Conservation (phyloP, 2,888 invertebrate species). For the Gasteruption jaculator region DNA sequence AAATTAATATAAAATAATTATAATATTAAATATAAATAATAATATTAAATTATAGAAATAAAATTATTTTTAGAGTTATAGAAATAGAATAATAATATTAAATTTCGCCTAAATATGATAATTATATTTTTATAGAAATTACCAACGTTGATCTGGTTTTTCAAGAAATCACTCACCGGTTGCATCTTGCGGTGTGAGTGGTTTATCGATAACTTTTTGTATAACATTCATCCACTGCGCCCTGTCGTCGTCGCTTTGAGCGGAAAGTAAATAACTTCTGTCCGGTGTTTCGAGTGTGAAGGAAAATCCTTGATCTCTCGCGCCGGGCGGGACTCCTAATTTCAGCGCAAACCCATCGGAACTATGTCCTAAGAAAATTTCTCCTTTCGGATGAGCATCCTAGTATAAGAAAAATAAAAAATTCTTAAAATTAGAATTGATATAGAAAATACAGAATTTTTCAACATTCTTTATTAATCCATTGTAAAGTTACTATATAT, state of each 20-base stretch:
- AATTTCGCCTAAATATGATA: not conserved
- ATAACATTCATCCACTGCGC: constrained; percentile 77
- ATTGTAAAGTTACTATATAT: not conserved
- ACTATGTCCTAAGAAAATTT: constrained; percentile 79
- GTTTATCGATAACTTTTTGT: constrained; percentile 69
- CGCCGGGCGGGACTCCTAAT: constrained; percentile 63
- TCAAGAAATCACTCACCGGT: constrained; percentile 58
- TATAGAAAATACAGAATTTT: too few relatives aligned
- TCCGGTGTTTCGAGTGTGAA: constrained; percentile 82
- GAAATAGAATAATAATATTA: not conserved
- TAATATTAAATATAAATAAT: constrained; percentile 2
- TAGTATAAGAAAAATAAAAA: constrained; percentile 28
- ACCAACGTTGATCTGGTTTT: not conserved
- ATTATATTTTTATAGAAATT: not conserved
- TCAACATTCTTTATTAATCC: too few relatives aligned
- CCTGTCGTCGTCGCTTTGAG: constrained; percentile 71
- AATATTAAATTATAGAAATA: not conserved
- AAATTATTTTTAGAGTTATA: constrained; percentile 3
- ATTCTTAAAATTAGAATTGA: constrained; percentile 7
- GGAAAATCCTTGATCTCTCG: constrained; percentile 73
- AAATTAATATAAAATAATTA: not conserved
- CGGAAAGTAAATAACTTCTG: constrained; percentile 70
- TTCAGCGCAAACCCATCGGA: constrained; percentile 73
- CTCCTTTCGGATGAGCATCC: constrained; percentile 87
- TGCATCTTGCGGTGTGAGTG: constrained; percentile 75